phyloP scores from a whole-genome alignment of 2,888 invertebrate species.

The Lasioglossum calceatum region DNA sequence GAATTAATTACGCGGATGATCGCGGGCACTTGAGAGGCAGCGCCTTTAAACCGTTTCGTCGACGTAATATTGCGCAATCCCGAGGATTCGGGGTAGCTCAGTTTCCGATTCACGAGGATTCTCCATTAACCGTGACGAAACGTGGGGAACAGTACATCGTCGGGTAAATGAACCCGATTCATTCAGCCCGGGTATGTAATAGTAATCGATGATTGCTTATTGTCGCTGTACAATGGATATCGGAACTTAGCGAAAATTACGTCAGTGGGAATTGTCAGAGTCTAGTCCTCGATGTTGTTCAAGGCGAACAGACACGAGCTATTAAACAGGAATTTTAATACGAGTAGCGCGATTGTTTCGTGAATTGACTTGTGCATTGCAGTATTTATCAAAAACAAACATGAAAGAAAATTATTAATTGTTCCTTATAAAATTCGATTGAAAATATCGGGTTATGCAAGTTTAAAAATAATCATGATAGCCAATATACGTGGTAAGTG shows the following conservation, averaged over 20 bases:
- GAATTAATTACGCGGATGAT: slow-evolving; percentile 35
- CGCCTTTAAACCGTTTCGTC: not conserved
- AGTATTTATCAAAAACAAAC: not conserved
- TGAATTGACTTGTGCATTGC: not conserved
- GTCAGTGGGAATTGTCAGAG: not conserved
- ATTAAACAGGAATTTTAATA: not conserved
- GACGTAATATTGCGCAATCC: not conserved
- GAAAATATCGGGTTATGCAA: too few relatives aligned
- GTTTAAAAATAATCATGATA: not conserved
- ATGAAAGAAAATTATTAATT: too few relatives aligned
- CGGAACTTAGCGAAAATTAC: not conserved
- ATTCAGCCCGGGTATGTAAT: not conserved
- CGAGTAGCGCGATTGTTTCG: not conserved
- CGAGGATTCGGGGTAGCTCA: not conserved
- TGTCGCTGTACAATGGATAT: not conserved
- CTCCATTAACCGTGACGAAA: slow-evolving; percentile 34
- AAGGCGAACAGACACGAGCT: not conserved
- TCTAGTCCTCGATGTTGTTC: not conserved
- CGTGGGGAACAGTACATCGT: not conserved
- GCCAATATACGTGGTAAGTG: too few relatives aligned
- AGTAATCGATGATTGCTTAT: not conserved
- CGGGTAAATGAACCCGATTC: not conserved
- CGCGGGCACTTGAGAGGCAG: not conserved
- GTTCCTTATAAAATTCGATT: not conserved
- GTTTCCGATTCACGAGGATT: slow-evolving; percentile 18